Evolutionary conservation across 2,113 vertebrate species (phyloP).

Genomic region (Misgurnus anguillicaudatus): DNA sequence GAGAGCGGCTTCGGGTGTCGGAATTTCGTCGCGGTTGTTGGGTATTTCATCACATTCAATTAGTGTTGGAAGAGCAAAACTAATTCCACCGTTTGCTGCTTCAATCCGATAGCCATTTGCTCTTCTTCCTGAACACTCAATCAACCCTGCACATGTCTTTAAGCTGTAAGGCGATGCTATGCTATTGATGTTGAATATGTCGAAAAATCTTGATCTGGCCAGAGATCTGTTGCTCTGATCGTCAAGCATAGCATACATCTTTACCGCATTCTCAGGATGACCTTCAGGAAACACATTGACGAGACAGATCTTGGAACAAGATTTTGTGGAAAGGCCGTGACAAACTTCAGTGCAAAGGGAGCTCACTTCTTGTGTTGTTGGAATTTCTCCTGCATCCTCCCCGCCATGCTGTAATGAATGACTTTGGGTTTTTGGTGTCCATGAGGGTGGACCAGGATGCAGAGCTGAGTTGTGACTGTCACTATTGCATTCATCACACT

Average conservation of each 20-base stretch:
- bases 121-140: not conserved
- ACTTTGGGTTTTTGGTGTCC: not conserved
- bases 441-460: not conserved
- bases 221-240: conserved; percentile 3
- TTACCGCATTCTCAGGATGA: not conserved
- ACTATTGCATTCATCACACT: conserved; percentile 9
- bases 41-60: not conserved
- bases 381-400: not conserved
- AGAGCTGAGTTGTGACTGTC: not conserved
- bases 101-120: not conserved
- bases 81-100: not conserved
- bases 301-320: conserved; percentile 10
- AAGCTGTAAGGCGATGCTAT: not conserved
- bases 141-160: not conserved
- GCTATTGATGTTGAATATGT: not conserved
- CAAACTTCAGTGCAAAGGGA: conserved; percentile 12
- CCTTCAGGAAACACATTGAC: not conserved
- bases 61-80: not conserved
- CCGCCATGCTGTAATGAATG: not conserved
- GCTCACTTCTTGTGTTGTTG: not conserved
- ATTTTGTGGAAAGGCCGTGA: not conserved
- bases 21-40: not conserved
- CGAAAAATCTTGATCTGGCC: not conserved
- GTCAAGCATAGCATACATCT: not conserved
- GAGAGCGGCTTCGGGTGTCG: not conserved